Base-by-base conservation (phyloP, 2,797 vertebrate genomes). In the Rhinichthys osculus region DNA sequence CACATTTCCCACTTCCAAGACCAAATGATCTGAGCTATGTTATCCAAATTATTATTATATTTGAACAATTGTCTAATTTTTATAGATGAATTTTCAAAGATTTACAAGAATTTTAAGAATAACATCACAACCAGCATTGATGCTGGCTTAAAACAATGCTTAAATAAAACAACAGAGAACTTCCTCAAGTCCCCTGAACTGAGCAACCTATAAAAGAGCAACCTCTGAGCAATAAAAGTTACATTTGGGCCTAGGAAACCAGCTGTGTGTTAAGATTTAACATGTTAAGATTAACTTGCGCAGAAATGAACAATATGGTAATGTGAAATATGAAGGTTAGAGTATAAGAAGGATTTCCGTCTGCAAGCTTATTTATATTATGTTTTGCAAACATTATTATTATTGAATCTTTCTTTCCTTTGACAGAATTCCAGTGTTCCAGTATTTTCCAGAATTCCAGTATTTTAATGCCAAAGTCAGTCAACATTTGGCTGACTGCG, bases 261-360 rank as follows among this genome's bases (percentile, higher is more conserved):
- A 92, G 90, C 87, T 64, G 52, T 62, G 14, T 83, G 90, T 91
- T 90, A 87, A 86, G 89, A 91, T 92, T 92, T 90, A 89, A 23
- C 50, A 52, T 84, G 89, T 91, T 90, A 87, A 86, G 89, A 91
- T 93, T 92, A 90, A 90, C 88, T 90, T 81, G 10, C 3, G 71
- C 30, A 78, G 77, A 85, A 84, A 88, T 90, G 87, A 89, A 92
- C 33, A 92, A 93, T 92, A 89, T 92, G 91, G 89, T 89, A 76
- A 87, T 87, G 42, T 47, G 44, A 52, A 67, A 59, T 74, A n/a
- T 71, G 23, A 47, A 66, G 5, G 4, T 23, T 16, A 40, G 44
- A 23, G 10, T 42, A 52, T 59, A 10, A 57, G 35, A 59, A 27
- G 19, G 23, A 35, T 72, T 64, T 64, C n/a, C 1, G 0, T n/a